Evolutionary conservation across 2,888 invertebrate genomes (phyloP).

Genomic region (Drosophila seclusa): DNA sequence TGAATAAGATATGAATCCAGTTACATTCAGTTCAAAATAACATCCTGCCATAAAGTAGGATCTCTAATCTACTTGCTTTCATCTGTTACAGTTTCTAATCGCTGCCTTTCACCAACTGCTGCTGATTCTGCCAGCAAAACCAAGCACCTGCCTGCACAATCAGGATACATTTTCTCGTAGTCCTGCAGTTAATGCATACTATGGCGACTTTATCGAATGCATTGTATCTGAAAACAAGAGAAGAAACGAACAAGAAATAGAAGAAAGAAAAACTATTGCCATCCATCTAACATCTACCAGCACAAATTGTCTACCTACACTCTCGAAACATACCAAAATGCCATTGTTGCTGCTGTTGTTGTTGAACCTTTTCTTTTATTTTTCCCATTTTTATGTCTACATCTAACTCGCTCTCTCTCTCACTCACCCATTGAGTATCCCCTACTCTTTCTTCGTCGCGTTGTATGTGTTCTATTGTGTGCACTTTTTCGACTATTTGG

Average conservation of each 20-base stretch:
- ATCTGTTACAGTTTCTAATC: conserved; percentile 41
- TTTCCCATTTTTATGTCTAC: conserved; percentile 36
- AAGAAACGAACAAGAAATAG: not conserved
- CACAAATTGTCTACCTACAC: conserved; percentile 66
- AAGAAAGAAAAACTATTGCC: conserved; percentile 24
- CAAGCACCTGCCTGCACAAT: conserved; percentile 39
- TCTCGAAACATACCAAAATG: conserved; percentile 53
- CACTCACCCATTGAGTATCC: not conserved
- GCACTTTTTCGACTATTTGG: conserved; percentile 71
- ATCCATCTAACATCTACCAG: conserved; percentile 33
- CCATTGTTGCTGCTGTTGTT: conserved; percentile 34
- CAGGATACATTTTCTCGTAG: conserved; percentile 29
- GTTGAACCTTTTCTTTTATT: conserved; percentile 54
- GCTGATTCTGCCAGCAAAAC: not conserved
- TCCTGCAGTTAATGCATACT: conserved; percentile 10
- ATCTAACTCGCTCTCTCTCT: conserved; percentile 8
- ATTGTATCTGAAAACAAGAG: conserved; percentile 34
- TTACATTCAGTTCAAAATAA: conserved; percentile 9
- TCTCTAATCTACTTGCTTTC: conserved; percentile 48
- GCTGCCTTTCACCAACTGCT: conserved; percentile 42
- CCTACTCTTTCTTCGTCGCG: conserved; percentile 12
- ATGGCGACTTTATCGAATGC: conserved; percentile 49
- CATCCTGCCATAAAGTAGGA: conserved; percentile 37
- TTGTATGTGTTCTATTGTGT: conserved; percentile 37
- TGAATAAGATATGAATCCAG: not conserved